These are phyloP conservation scores for Agapornis roseicollis DNA, from an alignment of 2,113 vertebrate species.

Conservation along the genomic window DNA sequence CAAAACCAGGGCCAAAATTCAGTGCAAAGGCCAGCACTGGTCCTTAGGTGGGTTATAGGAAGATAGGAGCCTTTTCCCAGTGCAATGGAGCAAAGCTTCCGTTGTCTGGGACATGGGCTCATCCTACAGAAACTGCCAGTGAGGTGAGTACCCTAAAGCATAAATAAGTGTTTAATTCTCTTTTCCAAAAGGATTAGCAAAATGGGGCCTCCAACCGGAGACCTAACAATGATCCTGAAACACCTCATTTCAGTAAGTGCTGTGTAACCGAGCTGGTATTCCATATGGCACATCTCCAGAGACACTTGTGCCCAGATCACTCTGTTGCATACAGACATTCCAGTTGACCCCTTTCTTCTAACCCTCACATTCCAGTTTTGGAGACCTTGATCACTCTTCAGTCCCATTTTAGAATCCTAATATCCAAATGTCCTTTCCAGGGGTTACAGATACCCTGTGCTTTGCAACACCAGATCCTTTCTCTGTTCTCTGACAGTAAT, in stretches of 20 bases:
- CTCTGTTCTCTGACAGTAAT: not conserved
- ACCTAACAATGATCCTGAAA: not conserved
- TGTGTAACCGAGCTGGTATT: not conserved
- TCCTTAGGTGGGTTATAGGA: too few relatives aligned
- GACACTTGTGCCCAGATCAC: not conserved
- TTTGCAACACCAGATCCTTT: not conserved
- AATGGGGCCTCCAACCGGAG: not conserved
- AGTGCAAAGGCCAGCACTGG: rapidly evolving
- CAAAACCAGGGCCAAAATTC: not conserved
- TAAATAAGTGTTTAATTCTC: not conserved
- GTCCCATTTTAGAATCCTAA: not conserved
- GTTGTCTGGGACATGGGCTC: not conserved
- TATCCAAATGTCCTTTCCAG: not conserved
- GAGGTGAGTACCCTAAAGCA: not conserved
- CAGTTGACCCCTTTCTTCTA: not conserved
- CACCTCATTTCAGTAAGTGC: not conserved
- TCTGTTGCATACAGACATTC: not conserved
- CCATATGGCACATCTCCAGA: not conserved
- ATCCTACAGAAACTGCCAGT: not conserved
- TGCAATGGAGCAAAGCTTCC: not conserved
- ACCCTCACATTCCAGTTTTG: not conserved
- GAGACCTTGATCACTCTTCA: not conserved
- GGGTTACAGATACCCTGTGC: not conserved
- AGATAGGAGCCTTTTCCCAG: not conserved
- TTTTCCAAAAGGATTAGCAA: not conserved